Evolutionary conservation across 2,888 invertebrate genomes (phyloP).

Genomic region (Thera obeliscata): DNA sequence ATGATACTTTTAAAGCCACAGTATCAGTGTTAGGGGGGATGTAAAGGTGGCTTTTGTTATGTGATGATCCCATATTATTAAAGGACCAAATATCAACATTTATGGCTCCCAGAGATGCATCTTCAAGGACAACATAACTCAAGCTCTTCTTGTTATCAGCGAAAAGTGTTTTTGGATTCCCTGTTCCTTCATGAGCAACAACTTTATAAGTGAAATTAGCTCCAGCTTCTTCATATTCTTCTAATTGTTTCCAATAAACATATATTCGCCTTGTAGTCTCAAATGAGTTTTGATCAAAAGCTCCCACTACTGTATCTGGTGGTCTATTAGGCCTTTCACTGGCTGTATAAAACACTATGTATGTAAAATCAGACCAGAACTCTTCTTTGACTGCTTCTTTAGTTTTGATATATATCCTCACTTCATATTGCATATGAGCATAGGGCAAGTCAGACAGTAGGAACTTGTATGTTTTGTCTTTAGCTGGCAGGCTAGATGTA

Average conservation of each 20-base stretch:
- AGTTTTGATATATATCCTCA: conserved; percentile 88
- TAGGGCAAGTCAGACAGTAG: conserved; percentile 85
- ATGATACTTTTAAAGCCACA: conserved; percentile 73
- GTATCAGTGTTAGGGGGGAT: conserved; percentile 84
- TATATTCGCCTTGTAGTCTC: conserved; percentile 85
- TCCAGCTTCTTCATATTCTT: conserved; percentile 88
- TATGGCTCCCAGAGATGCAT: conserved; percentile 71
- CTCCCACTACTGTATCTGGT: conserved; percentile 89
- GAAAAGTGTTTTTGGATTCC: conserved; percentile 60
- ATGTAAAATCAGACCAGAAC: conserved; percentile 89
- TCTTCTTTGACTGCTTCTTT: conserved; percentile 79
- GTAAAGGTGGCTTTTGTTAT: conserved; percentile 82
- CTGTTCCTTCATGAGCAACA: conserved; percentile 62
- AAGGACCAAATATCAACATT: conserved; percentile 85
- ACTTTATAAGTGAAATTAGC: conserved; percentile 89
- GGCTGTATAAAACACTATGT: conserved; percentile 85
- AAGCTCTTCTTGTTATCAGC: conserved; percentile 82
- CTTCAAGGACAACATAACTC: conserved; percentile 85
- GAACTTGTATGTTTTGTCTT: conserved; percentile 67
- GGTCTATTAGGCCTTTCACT: conserved; percentile 86
- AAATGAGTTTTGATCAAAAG: conserved; percentile 87
- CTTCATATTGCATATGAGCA: conserved; percentile 88
- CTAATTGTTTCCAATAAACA: conserved; percentile 92
- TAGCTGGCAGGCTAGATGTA: conserved; percentile 59
- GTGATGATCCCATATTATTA: conserved; percentile 86